A percentile compares a stretch with the other conserved stretches of the same genome.
These are phyloP conservation scores for Oreochromis spilurus DNA, from an alignment of 2,113 vertebrate genomes.

Conservation along the genomic window DNA sequence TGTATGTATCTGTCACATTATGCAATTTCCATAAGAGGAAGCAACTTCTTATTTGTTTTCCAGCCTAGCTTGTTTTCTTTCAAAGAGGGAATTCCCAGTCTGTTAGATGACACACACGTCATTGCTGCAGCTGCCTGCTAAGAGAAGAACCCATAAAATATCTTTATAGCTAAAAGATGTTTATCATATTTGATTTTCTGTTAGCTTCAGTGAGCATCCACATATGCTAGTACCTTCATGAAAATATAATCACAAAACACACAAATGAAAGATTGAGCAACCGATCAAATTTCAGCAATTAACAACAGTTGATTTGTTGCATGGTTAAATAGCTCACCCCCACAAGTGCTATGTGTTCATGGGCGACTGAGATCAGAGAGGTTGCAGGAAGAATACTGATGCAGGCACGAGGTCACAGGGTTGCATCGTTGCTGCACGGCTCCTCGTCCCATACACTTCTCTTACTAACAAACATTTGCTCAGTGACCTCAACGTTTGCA, in stretches of 20 bases:
- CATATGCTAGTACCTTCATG: background rate
- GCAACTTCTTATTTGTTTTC: background rate
- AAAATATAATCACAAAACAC: background rate
- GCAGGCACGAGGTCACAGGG: background rate
- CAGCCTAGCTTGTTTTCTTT: slow-evolving; percentile 11
- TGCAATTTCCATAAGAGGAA: slow-evolving; percentile 21
- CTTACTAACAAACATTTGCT: background rate
- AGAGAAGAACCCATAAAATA: slow-evolving; percentile 3
- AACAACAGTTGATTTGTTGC: background rate
- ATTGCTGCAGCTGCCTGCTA: background rate
- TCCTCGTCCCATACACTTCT: background rate
- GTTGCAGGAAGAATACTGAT: background rate
- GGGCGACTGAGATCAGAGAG: background rate
- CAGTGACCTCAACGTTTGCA: background rate
- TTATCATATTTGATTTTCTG: background rate
- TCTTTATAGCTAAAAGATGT: background rate
- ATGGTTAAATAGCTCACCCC: background rate
- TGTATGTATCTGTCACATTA: background rate
- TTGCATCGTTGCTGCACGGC: background rate
- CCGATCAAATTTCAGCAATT: background rate
- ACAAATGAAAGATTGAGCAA: background rate
- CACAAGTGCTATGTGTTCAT: background rate
- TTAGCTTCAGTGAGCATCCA: background rate
- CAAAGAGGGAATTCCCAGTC: slow-evolving; percentile 46
- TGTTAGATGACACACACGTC: slow-evolving; percentile 29